phyloP scores from a whole-genome alignment of 2,113 vertebrate species.

The Poeciliopsis prolifica region DNA sequence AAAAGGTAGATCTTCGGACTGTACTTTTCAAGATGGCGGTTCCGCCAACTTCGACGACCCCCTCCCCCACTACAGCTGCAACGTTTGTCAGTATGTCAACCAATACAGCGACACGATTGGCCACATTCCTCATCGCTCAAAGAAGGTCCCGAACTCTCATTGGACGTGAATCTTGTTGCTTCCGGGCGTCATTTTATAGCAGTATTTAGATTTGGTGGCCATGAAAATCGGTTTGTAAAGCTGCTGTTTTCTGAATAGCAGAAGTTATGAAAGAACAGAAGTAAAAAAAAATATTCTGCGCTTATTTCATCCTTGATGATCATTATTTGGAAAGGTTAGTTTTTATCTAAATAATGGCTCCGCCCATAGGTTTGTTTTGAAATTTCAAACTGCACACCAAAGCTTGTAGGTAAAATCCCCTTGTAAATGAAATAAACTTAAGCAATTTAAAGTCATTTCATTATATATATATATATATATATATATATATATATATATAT shows the following conservation, averaged over 20 bases:
- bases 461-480: too few relatives aligned
- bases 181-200: not conserved
- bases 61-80: slow-evolving; percentile 78
- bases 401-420: not conserved
- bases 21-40: slow-evolving; percentile 85
- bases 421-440: too few relatives aligned
- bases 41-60: slow-evolving; percentile 79
- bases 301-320: not conserved
- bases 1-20: slow-evolving; percentile 74
- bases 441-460: too few relatives aligned
- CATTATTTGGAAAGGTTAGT: not conserved
- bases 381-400: not conserved
- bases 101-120: slow-evolving; percentile 62
- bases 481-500: too few relatives aligned
- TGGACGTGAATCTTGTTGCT: slow-evolving; percentile 22
- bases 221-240: not conserved
- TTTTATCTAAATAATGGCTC: not conserved
- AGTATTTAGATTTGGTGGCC: not conserved
- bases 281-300: not conserved
- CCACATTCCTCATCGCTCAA: slow-evolving; percentile 28
- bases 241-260: not conserved
- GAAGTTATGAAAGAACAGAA: not conserved
- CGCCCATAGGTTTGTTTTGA: not conserved
- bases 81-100: slow-evolving; percentile 46
- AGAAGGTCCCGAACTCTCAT: slow-evolving; percentile 10